Conservation (phyloP, 2,888 invertebrate genomes). For the Lycia hirtaria region DNA sequence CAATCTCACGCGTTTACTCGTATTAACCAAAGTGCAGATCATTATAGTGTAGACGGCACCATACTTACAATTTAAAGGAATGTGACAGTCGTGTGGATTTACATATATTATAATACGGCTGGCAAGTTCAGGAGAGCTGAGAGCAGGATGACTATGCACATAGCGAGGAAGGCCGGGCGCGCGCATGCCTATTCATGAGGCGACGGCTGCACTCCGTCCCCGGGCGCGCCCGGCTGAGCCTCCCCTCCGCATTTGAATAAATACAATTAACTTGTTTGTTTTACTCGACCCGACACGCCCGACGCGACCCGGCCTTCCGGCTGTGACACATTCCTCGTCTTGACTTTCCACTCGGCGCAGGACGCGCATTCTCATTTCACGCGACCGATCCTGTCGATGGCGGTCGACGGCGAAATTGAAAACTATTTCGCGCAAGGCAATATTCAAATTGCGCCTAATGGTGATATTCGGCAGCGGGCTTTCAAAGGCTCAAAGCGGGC, state of each 20-base stretch:
- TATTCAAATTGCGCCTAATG: conserved; percentile 78
- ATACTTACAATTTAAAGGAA: conserved; percentile 5
- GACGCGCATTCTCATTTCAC: conserved; percentile 32
- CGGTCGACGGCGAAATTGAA: conserved; percentile 57
- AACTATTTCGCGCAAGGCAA: conserved; percentile 63
- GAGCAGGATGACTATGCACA: conserved; percentile 70
- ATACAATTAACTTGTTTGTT: conserved; percentile 86
- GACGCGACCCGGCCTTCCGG: conserved; percentile 62
- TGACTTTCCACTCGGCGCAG: conserved; percentile 13
- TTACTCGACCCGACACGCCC: conserved; percentile 72
- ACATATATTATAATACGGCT: conserved; percentile 39
- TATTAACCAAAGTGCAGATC: background rate
- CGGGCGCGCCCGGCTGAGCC: conserved; percentile 45
- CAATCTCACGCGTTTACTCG: too few species aligned
- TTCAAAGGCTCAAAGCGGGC: conserved; percentile 67
- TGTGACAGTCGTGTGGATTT: conserved; percentile 39
- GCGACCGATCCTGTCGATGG: conserved; percentile 40
- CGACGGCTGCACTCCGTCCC: conserved; percentile 70
- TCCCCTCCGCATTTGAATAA: conserved; percentile 80
- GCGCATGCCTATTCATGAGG: conserved; percentile 74
- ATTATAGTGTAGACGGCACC: background rate
- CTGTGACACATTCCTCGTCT: conserved; percentile 59
- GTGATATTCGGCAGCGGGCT: conserved; percentile 76
- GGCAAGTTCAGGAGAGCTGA: conserved; percentile 41
- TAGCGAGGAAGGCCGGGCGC: conserved; percentile 64